Evolutionary conservation across 2,797 vertebrate species (phyloP).

Genomic region (Echeneis naucrates): DNA sequence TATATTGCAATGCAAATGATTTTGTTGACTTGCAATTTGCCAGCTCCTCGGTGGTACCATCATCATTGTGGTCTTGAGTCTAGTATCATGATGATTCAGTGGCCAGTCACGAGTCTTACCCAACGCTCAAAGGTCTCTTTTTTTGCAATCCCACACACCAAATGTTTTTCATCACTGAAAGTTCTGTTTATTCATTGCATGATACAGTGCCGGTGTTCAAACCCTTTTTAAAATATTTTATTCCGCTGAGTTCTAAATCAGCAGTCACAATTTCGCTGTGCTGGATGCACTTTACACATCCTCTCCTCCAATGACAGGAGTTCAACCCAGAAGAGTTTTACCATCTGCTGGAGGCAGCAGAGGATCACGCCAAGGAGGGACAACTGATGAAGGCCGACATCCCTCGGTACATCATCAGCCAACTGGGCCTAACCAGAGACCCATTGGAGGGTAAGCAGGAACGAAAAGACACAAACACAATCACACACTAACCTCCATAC

Average conservation of each 20-base stretch:
- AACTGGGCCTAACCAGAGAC: conserved; percentile 92
- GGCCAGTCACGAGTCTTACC: neutral
- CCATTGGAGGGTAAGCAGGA: conserved; percentile 89
- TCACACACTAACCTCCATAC: too few relatives aligned
- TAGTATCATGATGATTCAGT: neutral
- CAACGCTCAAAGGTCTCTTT: too few relatives aligned
- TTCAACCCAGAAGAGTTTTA: conserved; percentile 95
- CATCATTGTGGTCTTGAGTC: neutral
- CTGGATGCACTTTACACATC: neutral
- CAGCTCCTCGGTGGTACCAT: neutral
- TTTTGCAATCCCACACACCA: neutral
- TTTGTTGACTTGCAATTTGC: neutral
- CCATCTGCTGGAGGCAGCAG: conserved; percentile 92
- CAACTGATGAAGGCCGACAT: conserved; percentile 94
- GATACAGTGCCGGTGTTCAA: neutral
- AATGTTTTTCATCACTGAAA: too few relatives aligned
- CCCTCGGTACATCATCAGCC: conserved; percentile 93
- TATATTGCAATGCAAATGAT: too few relatives aligned
- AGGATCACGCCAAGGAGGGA: conserved; percentile 94
- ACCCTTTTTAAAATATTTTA: neutral
- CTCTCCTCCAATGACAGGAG: conserved; percentile 81
- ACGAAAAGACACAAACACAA: conserved; percentile 30
- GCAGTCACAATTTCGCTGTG: neutral
- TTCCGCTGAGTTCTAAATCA: neutral
- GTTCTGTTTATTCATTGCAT: neutral